A percentile compares a stretch with the other conserved stretches of the same genome.
Evolutionary conservation across 2,888 invertebrate species (phyloP).

Genomic region (Heliconius hortense): DNA sequence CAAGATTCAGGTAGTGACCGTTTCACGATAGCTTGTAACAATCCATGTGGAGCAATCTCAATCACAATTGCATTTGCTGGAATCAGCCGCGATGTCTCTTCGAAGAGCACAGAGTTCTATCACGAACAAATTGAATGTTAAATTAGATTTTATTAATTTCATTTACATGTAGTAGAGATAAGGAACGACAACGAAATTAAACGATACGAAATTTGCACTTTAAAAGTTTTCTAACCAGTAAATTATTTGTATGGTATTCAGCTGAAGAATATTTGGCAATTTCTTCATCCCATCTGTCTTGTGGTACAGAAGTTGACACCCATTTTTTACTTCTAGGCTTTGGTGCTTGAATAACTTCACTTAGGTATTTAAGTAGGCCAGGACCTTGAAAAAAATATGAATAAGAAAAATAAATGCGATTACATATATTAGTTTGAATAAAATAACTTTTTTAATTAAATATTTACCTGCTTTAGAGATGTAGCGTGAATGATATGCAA

Average conservation of each 20-base stretch:
- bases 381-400: conserved; percentile 56
- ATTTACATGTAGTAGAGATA: no score
- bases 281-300: conserved; percentile 79
- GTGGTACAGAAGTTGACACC: conserved; percentile 90
- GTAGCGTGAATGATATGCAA: conserved; percentile 94
- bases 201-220: no score
- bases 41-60: conserved; percentile 94
- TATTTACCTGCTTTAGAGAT: conserved; percentile 84
- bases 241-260: conserved; percentile 92
- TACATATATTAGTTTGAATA: not conserved
- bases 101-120: conserved; percentile 88
- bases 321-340: conserved; percentile 86
- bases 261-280: conserved; percentile 84
- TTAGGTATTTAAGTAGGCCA: conserved; percentile 80
- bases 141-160: no score
- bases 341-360: conserved; percentile 81
- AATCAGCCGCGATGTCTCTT: conserved; percentile 89
- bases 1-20: conserved; percentile 78
- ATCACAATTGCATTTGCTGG: conserved; percentile 90
- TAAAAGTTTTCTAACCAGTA: conserved; percentile 76
- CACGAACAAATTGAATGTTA: conserved; percentile 13
- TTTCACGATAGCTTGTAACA: conserved; percentile 86
- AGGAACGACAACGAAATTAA: no score
- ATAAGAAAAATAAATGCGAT: not conserved
- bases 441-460: not conserved